Percentiles rank a stretch among this genome's conserved stretches.
Evolutionary conservation across 1,140 invertebrate genomes (phyloP).

Genomic region (Dysdera silvatica): DNA sequence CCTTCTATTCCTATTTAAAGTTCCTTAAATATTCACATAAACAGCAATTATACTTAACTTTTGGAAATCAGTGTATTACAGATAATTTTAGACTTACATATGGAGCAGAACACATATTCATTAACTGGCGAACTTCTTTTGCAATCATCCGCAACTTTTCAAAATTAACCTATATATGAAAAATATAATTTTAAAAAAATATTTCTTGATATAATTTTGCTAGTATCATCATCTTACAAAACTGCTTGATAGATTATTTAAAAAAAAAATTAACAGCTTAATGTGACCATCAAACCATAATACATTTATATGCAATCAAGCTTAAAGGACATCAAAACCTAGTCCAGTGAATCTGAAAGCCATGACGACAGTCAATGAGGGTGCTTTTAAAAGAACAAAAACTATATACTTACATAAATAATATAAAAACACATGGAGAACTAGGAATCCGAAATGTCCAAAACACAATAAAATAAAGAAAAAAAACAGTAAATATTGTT

Average conservation of each 20-base stretch:
- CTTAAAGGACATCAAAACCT: no score
- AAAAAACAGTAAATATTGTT: no score
- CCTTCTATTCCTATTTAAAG: no score
- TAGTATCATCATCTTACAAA: neutral
- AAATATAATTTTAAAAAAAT: neutral
- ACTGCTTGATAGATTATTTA: neutral
- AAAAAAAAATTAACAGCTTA: neutral
- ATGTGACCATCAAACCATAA: neutral
- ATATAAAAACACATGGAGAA: no score
- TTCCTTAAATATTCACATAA: neutral
- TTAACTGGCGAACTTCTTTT: conserved; percentile 87
- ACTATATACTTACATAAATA: no score
- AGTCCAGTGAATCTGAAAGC: no score
- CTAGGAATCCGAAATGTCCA: no score
- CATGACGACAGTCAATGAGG: no score
- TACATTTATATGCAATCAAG: no score
- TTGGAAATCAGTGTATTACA: neutral
- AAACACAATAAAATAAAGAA: no score
- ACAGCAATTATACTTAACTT: neutral
- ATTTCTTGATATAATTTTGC: neutral
- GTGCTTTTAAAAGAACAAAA: no score
- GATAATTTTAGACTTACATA: conserved; percentile 41
- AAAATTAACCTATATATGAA: conserved; percentile 62
- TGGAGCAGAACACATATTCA: conserved; percentile 93
- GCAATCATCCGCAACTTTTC: conserved; percentile 98